Base-by-base conservation (phyloP, 1,140 invertebrate genomes). In the Drosophila bifasciata region DNA sequence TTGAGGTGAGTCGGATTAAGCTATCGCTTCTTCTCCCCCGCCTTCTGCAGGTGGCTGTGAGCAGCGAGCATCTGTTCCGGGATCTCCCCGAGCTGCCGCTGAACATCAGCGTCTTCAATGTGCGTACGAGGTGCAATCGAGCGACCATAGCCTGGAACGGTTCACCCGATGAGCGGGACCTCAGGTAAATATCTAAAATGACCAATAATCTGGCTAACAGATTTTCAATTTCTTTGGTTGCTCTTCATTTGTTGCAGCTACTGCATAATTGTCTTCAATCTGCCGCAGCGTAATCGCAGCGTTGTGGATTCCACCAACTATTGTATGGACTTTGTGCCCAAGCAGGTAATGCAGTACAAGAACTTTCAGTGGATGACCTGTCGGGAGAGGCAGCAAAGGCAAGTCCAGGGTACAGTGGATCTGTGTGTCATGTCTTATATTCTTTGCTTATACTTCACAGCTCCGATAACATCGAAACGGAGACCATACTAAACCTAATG, bases 191-290 rank as follows among this genome's bases (percentile, higher is more conserved):
- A 36, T 9, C 4, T 1, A 5, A 13, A 1, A 3, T 2, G 15
- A 15, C 28, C 50, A 0, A 0, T 19, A 21, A 19, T 50, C 32
- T 32, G 32, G 1, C 11, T 3, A 36, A 36, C 5, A 9, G 3
- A 7, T 3, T 9, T 23, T 11, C 8, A 32, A 16, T 32, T 3
- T 2, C 28, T 3, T 9, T 8, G 25, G 3, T 19, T 46, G 3
- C 8, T 7, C 23, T 32, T 25, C 44, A 19, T 49, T 6, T 19
- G 13, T 9, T 16, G 4, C 44, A 91, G 90, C 63, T 91, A 91
- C 67, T 91, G 90, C 69, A 88, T 91, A 11, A 90, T 91, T 43
- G 90, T 91, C n/a, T 89, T 91, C 45, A 90, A 79, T 60, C 64
- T 91, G 59, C 90, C 90, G 19, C 85, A 88, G 15, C 79, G 81